These are phyloP conservation scores for Drosophila ercepeae DNA, from an alignment of 1,140 invertebrate genomes.

Conservation along the genomic window DNA sequence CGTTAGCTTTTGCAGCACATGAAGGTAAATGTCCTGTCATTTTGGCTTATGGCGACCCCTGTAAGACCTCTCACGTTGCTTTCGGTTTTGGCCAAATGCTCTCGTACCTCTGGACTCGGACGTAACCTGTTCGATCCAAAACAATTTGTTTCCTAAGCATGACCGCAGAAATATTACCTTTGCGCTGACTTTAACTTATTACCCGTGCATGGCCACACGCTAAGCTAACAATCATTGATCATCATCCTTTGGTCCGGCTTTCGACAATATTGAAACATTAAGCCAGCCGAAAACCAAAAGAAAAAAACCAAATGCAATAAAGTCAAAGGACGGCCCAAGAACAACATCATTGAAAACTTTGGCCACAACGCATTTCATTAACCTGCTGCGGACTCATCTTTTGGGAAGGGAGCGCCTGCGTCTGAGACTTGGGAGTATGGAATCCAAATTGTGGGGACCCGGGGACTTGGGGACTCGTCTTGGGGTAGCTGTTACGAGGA, in stretches of 20 bases:
- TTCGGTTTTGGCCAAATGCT: constrained; percentile 23
- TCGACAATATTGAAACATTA: constrained; percentile 76
- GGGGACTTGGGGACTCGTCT: constrained; percentile 2
- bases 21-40: not conserved
- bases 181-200: constrained; percentile 54
- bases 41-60: constrained; percentile 18
- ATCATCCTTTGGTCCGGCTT: constrained; percentile 49
- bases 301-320: constrained; percentile 29
- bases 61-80: constrained; percentile 25
- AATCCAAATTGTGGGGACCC: constrained; percentile 4
- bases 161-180: constrained; percentile 44
- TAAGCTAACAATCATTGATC: constrained; percentile 78
- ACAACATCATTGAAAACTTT: constrained; percentile 68
- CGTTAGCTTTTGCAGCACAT: not conserved
- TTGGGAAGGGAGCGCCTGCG: constrained; percentile 25
- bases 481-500: constrained; percentile 35
- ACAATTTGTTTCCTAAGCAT: constrained; percentile 63
- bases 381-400: constrained; percentile 53
- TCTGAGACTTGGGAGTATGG: constrained; percentile 10
- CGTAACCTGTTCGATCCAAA: constrained; percentile 17
- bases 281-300: constrained; percentile 19
- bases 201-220: constrained; percentile 67
- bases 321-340: constrained; percentile 31
- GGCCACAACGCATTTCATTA: constrained; percentile 77
- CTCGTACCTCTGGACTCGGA: constrained; percentile 11